Evolutionary conservation across 2,113 vertebrate genomes (phyloP), one percentile per base, ranked within the genome.

Genomic region (Pelecanoides urinatrix): DNA sequence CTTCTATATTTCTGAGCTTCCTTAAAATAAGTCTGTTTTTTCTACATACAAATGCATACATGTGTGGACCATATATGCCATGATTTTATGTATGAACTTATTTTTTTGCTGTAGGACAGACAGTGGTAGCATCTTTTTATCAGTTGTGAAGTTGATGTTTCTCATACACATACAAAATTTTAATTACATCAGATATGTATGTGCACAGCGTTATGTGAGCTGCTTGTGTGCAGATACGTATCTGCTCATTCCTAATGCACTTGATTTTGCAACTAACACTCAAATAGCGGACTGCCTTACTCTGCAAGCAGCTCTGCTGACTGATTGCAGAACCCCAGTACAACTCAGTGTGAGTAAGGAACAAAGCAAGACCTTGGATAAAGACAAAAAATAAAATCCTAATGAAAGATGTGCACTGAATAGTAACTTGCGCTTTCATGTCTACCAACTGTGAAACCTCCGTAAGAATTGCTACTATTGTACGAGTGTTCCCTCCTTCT

Each of bases 261-360:
- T 53, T 25, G 38, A 6, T 82, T 93, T 85, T 82, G 62, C 58
- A 71, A 10, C 32, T 47, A 25, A 2, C 21, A 9, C 47, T 66
- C 10, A 3, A 21, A 8, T 15, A 61, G 66, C 1, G 1, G 47
- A 1, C 40, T 59, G 30, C n/a, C 45, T 55, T 6, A 0, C 36
- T 34, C 26, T 81, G 29, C 56, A 25, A 5, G 50, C 83, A 80
- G 0, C 52, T 83, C 61, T 76, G 56, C 89, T 67, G 77, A 4
- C 44, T 78, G 52, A 26, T 20, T 56, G 86, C 56, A 75, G 83
- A 75, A 44, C 27, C 55, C 44, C 49, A 26, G 56, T 49, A 10
- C 8, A 59, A 2, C 36, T 72, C 27, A 0, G 34, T 49, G 36
- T 22, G 45, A 70, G 10, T 32, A 18, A 75, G 73, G 66, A 71